phyloP scores from a whole-genome alignment of 2,113 vertebrate genomes.

The Taurulus bubalis region DNA sequence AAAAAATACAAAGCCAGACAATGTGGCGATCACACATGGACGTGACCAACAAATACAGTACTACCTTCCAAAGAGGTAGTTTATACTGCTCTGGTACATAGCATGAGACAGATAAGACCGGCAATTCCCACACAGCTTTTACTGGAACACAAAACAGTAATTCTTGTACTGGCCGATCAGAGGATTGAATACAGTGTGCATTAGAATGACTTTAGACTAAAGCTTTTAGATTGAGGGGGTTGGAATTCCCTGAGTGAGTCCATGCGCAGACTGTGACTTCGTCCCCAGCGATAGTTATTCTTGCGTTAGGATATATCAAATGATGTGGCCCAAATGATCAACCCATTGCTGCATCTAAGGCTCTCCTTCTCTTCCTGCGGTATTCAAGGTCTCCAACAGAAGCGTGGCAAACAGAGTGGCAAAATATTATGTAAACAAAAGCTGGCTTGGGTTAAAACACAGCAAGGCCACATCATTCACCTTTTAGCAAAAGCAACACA shows the following conservation, averaged over 20 bases:
- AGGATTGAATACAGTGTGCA: constrained; percentile 42
- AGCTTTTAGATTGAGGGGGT: constrained; percentile 57
- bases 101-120: constrained; percentile 15
- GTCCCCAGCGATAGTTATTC: constrained; percentile 29
- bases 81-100: background rate
- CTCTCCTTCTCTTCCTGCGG: background rate
- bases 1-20: background rate
- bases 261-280: constrained; percentile 29
- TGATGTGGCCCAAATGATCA: background rate
- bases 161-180: constrained; percentile 4
- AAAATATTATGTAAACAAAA: constrained; percentile 2
- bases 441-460: background rate
- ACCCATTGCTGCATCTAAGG: constrained; percentile 2
- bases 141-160: constrained; percentile 18
- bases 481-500: constrained; percentile 5
- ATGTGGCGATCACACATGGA: background rate
- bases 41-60: background rate
- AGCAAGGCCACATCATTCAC: background rate
- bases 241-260: constrained; percentile 52
- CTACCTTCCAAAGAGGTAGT: background rate
- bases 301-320: constrained; percentile 25
- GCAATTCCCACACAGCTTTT: constrained; percentile 31
- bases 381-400: constrained; percentile 21
- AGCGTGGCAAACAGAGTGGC: background rate
- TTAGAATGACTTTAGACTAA: constrained; percentile 42